Base-by-base conservation (phyloP, 2,888 invertebrate species). In the Seladonia tumulorum region DNA sequence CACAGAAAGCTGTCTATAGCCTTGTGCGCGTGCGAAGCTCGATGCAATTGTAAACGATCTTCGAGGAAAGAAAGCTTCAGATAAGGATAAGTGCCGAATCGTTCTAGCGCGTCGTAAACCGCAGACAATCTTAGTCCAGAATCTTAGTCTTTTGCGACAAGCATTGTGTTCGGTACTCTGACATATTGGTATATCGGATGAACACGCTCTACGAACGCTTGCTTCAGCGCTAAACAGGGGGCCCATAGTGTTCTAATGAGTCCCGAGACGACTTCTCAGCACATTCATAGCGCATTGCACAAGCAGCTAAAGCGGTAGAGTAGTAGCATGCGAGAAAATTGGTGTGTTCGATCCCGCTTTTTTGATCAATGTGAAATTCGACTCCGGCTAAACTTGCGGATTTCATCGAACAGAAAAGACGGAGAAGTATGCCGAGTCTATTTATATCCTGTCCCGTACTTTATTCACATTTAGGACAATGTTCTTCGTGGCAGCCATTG, bases 71-170 rank as follows among this genome's bases (percentile, higher is more conserved):
- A 76, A 76, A 82, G 47, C 45, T 90, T 90, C 90, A 91, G 90
- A 90, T 90, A 90, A 90, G 90, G 90, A 90, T 90, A 78, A 90
- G 90, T 90, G 90, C 90, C 39, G 73, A 72, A 71, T 82, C 76
- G 78, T 79, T 81, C 66, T 75, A 53, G 74, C 86, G 76, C 60
- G 81, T 79, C 80, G 29, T 42, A 60, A 84, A 83, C 45, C 70
- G 53, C 75, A 45, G 35, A 39, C 53, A 75, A 76, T 77, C 49
- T 49, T 39, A 10, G 8, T n/a, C 25, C 42, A 68, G 29, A 22
- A 25, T 60, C 22, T 39, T 22, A 35, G 66, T 68, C 18, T 39
- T 39, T 39, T 39, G 68, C 68, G 68, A 35, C 68, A 39, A 22
- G 68, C 39, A 68, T 18, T 39, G 68, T 68, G 68, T 35, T 35